Conservation (phyloP, 2,113 vertebrate genomes). For the Aptenodytes forsteri region DNA sequence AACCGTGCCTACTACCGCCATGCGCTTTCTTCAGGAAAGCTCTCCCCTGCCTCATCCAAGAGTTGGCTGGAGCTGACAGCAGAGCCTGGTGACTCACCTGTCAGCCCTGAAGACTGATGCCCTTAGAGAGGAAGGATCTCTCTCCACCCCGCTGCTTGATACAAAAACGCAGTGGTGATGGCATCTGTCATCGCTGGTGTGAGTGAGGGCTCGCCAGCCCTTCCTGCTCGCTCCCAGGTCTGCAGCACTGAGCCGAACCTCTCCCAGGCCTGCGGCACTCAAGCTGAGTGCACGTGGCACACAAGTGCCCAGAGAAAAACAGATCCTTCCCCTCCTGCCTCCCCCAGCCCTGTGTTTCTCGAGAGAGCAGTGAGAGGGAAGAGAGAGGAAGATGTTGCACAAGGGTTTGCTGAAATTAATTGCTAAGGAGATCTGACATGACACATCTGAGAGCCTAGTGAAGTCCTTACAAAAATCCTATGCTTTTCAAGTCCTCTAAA, state of each 20-base stretch:
- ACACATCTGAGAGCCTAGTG: neutral
- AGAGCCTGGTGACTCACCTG: neutral
- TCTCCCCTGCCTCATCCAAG: neutral
- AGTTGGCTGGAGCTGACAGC: neutral
- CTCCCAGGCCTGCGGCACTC: neutral
- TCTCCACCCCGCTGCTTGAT: neutral
- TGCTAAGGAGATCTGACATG: neutral
- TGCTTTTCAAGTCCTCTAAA: neutral
- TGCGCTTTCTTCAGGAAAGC: neutral
- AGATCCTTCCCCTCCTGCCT: neutral
- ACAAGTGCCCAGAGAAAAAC: neutral
- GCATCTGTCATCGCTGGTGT: neutral
- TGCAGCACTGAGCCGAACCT: neutral
- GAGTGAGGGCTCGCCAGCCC: neutral
- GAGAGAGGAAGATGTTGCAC: neutral
- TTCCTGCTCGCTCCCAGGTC: neutral
- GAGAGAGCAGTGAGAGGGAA: neutral
- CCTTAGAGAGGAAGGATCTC: neutral
- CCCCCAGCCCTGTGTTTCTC: neutral
- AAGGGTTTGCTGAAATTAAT: neutral
- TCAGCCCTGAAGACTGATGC: neutral
- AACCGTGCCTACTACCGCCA: rapidly evolving
- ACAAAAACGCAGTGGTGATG: neutral
- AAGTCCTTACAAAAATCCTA: neutral
- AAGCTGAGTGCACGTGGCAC: neutral